Percentiles rank a stretch among this genome's conserved stretches.
Evolutionary conservation across 2,888 invertebrate genomes (phyloP).

Genomic region (Sarcophaga rosellei): DNA sequence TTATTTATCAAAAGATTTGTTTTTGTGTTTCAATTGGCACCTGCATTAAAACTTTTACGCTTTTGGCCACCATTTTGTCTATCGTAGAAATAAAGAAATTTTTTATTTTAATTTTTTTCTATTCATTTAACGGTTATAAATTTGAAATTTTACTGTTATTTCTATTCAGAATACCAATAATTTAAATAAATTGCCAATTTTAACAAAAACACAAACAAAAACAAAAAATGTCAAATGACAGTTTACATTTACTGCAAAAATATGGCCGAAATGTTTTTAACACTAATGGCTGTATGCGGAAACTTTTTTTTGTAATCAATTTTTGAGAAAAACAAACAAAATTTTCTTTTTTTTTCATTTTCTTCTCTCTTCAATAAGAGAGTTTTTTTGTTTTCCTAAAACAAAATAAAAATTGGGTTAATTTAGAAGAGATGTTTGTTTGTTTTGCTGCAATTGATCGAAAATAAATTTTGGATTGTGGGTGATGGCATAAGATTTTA

Average conservation of each 20-base stretch:
- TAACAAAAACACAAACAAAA: conserved; percentile 8
- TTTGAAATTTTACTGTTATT: not conserved
- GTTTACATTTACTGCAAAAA: conserved; percentile 33
- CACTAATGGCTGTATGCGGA: conserved; percentile 44
- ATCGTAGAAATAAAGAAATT: no score
- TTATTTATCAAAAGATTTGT: no score
- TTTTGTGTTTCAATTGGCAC: no score
- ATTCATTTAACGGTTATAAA: conserved; percentile 14
- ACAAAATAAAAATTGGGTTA: no score
- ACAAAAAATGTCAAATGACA: conserved; percentile 47
- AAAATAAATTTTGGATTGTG: no score
- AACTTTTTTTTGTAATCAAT: conserved; percentile 37
- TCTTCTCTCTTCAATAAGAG: no score
- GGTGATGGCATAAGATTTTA: no score
- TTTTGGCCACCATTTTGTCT: no score
- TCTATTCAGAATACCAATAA: conserved; percentile 6
- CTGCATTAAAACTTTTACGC: no score
- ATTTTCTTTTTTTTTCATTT: not conserved
- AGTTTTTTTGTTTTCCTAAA: no score
- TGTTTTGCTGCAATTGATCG: no score
- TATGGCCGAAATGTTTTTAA: conserved; percentile 45
- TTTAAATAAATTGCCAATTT: conserved; percentile 31
- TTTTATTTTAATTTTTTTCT: not conserved
- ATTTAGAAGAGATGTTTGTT: no score
- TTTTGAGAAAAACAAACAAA: conserved; percentile 23